Percentiles rank a stretch among this genome's conserved stretches.
Conservation (phyloP, 2,797 vertebrate species). For the Rhincodon typus region DNA sequence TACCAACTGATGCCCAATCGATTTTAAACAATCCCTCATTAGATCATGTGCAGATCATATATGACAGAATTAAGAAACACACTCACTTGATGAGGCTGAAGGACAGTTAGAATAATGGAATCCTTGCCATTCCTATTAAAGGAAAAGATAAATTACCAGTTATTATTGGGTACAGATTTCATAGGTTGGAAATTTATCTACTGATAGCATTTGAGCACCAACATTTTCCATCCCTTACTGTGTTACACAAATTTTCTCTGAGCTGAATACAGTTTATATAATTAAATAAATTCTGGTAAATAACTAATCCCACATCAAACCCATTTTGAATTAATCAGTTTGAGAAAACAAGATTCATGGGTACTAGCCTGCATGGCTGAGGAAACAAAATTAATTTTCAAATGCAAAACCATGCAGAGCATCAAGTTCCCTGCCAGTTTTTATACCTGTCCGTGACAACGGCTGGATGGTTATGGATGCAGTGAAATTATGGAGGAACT, state of each 20-base stretch:
- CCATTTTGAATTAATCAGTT: neutral
- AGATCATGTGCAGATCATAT: neutral
- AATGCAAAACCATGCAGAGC: too few relatives aligned
- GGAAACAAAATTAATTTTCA: too few relatives aligned
- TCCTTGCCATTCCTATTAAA: conserved; percentile 78
- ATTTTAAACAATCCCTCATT: neutral
- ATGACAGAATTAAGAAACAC: conserved; percentile 37
- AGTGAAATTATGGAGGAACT: neutral
- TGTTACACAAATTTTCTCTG: neutral
- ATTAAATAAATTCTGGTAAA: neutral
- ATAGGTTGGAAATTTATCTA: neutral
- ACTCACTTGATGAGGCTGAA: conserved; percentile 91
- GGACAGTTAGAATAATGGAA: conserved; percentile 85
- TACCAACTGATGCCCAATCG: neutral
- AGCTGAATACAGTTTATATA: neutral
- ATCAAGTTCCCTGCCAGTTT: neutral
- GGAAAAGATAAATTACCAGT: neutral
- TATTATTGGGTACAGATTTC: neutral
- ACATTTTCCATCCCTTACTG: neutral
- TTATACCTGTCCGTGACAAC: neutral
- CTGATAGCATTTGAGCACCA: neutral
- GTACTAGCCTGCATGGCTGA: too few relatives aligned
- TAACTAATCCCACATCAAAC: neutral
- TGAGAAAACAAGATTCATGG: neutral
- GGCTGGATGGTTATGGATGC: neutral